Percentiles rank a stretch among this genome's conserved stretches.
phyloP scores from a whole-genome alignment of 2,888 invertebrate species.

The Cosmia pyralina region DNA sequence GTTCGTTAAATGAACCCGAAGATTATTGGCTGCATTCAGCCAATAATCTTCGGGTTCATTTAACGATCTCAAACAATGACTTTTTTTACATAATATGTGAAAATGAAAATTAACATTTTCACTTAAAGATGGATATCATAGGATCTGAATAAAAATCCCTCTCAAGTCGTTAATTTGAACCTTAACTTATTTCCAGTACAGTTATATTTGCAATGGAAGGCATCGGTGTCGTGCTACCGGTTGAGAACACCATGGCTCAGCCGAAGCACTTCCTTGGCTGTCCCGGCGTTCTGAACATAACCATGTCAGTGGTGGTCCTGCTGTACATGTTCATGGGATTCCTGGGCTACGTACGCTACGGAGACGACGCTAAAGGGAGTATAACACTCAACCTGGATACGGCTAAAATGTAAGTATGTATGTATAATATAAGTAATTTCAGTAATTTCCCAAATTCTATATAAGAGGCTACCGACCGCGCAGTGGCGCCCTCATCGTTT shows the following conservation, averaged over 20 bases:
- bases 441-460: background rate
- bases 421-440: background rate
- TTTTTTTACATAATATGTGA: background rate
- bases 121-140: background rate
- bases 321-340: slow-evolving; percentile 96
- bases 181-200: slow-evolving; percentile 91
- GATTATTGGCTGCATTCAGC: too few species aligned
- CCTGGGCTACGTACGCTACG: slow-evolving; percentile 96
- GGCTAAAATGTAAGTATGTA: slow-evolving; percentile 90
- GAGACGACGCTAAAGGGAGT: slow-evolving; percentile 92
- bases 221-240: slow-evolving; percentile 97
- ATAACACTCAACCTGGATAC: slow-evolving; percentile 96
- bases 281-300: slow-evolving; percentile 96
- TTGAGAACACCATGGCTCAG: slow-evolving; percentile 97
- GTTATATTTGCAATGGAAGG: slow-evolving; percentile 99
- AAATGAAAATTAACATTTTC: background rate
- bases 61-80: too few species aligned
- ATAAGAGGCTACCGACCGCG: too few species aligned
- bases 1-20: too few species aligned
- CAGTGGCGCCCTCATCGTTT: too few species aligned
- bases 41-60: background rate
- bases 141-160: background rate
- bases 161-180: slow-evolving; percentile 28
- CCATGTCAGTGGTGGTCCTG: slow-evolving; percentile 95
- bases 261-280: slow-evolving; percentile 95